Percentiles rank a stretch among this genome's conserved stretches.
phyloP scores from a whole-genome alignment of 2,797 vertebrate genomes.

The Parambassis ranga region DNA sequence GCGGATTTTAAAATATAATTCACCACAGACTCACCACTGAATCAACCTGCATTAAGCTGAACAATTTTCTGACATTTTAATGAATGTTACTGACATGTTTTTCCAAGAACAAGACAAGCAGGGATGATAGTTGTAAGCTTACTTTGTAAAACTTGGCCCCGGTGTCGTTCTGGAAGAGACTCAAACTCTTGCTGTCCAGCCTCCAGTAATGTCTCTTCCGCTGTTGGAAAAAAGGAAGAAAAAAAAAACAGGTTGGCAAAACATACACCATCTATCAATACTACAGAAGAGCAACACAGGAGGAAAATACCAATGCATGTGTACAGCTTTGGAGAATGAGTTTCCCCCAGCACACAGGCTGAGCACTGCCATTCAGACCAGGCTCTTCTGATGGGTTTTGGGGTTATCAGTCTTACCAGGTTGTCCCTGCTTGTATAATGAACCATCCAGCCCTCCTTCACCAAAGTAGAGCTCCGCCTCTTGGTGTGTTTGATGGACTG shows the following conservation, averaged over 20 bases:
- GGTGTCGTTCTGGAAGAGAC: constrained; percentile 86
- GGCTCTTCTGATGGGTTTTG: constrained; percentile 37
- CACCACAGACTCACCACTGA: background rate
- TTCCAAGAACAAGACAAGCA: constrained; percentile 2
- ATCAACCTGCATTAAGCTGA: background rate
- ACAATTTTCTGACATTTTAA: background rate
- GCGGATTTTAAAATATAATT: background rate
- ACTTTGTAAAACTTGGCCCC: constrained; percentile 88
- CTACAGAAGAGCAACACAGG: constrained; percentile 5
- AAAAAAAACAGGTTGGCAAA: constrained; percentile 9
- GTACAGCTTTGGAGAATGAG: constrained; percentile 29
- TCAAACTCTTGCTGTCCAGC: constrained; percentile 86
- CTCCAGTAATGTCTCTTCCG: constrained; percentile 88
- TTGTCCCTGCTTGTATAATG: constrained; percentile 87
- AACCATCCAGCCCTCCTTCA: constrained; percentile 89
- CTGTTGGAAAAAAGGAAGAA: constrained; percentile 61
- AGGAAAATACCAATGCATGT: constrained; percentile 51
- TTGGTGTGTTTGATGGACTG: constrained; percentile 88
- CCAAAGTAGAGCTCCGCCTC: constrained; percentile 84
- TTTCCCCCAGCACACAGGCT: constrained; percentile 36
- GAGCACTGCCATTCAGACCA: constrained; percentile 39
- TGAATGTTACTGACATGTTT: background rate
- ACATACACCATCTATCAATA: background rate
- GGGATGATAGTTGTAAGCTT: constrained; percentile 44
- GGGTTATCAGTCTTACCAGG: constrained; percentile 77